A percentile compares a stretch with the other conserved stretches of the same genome.
Evolutionary conservation across 2,113 vertebrate species (phyloP).

Genomic region (Oophaga pumilio): DNA sequence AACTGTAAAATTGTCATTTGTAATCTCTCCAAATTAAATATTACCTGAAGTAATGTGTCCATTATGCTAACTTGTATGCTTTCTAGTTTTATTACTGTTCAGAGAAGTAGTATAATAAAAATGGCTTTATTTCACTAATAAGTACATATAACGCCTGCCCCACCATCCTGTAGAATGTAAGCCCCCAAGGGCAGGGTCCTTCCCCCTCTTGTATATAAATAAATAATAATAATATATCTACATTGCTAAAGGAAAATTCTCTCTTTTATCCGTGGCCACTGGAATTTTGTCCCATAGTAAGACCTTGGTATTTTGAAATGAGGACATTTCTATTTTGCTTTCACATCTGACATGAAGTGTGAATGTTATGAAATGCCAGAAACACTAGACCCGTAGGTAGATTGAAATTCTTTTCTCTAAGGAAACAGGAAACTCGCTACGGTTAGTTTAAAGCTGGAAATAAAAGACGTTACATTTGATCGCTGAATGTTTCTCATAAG

Average conservation of each 20-base stretch:
- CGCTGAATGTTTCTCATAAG: constrained; percentile 19
- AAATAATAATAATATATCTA: too few species aligned
- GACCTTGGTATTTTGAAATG: not conserved
- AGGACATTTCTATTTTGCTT: not conserved
- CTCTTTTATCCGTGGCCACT: not conserved
- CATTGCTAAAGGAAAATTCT: not conserved
- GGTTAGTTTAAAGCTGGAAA: not conserved
- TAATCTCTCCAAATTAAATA: too few species aligned
- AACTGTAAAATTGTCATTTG: too few species aligned
- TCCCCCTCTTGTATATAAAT: too few species aligned
- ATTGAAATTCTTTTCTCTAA: not conserved
- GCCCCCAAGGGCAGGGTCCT: too few species aligned
- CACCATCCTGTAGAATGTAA: too few species aligned
- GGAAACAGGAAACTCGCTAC: not conserved
- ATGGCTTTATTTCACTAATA: not conserved
- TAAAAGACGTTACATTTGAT: not conserved
- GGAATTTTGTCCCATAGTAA: not conserved
- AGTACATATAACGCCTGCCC: not conserved
- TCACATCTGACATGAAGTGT: not conserved
- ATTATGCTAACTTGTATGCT: too few species aligned
- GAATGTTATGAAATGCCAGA: not conserved
- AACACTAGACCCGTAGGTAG: not conserved
- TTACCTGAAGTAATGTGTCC: too few species aligned
- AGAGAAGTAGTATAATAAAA: not conserved
- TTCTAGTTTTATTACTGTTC: not conserved